Evolutionary conservation across 1,140 invertebrate genomes (phyloP), one percentile per base, ranked within the genome.

Genomic region (Apis mellifera): DNA sequence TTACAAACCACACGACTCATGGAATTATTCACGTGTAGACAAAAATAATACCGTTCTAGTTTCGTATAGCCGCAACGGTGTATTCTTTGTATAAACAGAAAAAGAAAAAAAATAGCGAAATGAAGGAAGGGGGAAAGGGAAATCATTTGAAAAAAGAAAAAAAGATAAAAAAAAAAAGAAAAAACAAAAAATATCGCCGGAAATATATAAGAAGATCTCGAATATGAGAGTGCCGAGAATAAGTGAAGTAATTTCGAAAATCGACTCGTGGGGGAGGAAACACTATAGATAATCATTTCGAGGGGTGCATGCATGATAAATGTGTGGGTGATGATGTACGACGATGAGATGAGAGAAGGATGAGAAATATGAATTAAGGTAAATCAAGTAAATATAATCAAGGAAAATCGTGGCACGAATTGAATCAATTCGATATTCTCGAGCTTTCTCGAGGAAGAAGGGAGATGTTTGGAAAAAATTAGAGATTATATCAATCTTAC

Each of bases 201-300:
- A 23, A 23, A 57, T 50, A 13, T 48, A 26, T 26, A 26, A n/a
- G 23, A 26, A n/a, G 23, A 54, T 75, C 32, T 72, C 70, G 52
- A 69, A 78, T 60, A 54, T 52, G 64, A 74, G 21, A 78, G n/a
- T 64, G 73, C 57, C 57, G 84, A 81, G 60, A 26, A 64, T n/a
- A 74, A n/a, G n/a, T 78, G 65, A 19, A 32, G 32, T 42, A 42
- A 82, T 75, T 82, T 52, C n/a, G 68, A 77, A n/a, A n/a, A 69
- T 66, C 76, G 68, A 87, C 60, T 69, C 57, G 69, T 57, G 42
- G 66, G 17, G 60, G 65, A 78, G 65, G 82, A 83, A 74, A 82
- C 65, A 66, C 79, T 84, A n/a, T n/a, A 85, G 83, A 89, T 90
- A 89, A 90, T 88, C 85, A 88, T 88, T 90, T 81, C 55, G 32